Percentiles rank a stretch among this genome's conserved stretches.
phyloP scores from a whole-genome alignment of 2,797 vertebrate genomes.

The Melanogrammus aeglefinus region DNA sequence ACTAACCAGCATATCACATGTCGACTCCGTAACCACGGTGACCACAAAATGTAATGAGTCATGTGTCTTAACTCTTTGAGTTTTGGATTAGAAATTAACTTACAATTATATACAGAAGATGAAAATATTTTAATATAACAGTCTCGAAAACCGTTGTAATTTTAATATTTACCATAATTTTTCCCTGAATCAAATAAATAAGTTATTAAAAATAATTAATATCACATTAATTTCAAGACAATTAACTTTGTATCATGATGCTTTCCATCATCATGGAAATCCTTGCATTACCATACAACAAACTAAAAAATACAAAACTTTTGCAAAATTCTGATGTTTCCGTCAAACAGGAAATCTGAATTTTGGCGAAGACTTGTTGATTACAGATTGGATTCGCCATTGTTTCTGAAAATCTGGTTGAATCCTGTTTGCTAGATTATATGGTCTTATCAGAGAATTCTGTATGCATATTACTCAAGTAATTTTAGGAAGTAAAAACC shows the following conservation, averaged over 20 bases:
- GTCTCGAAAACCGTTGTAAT: neutral
- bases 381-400: neutral
- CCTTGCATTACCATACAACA: neutral
- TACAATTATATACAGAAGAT: neutral
- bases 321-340: neutral
- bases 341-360: neutral
- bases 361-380: neutral
- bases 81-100: neutral
- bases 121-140: constrained; percentile 1
- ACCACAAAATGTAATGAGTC: neutral
- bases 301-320: neutral
- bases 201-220: too few relatives aligned
- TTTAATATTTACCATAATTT: neutral
- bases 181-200: too few relatives aligned
- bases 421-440: neutral
- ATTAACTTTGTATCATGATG: too few relatives aligned
- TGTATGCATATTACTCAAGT: neutral
- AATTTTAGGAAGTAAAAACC: neutral
- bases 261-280: neutral
- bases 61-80: neutral
- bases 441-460: neutral
- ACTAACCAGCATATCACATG: neutral
- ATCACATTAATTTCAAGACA: too few relatives aligned
- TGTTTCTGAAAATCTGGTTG: neutral
- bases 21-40: neutral